Base-by-base conservation (phyloP, 2,888 invertebrate genomes). In the Drosophila hamatofila region DNA sequence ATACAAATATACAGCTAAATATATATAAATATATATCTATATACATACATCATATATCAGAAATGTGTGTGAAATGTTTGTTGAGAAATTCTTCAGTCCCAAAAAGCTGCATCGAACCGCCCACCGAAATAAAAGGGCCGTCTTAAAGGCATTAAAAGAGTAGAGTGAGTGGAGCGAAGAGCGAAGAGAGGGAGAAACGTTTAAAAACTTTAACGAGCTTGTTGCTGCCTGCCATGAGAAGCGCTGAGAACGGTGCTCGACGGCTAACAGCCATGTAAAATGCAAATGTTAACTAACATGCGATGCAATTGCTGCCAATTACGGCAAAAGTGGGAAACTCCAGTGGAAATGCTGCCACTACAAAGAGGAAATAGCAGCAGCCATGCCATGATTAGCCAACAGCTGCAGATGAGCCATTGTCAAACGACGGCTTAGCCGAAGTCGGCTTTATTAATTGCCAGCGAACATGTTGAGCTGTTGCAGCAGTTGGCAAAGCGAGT, bases 221-320 rank as follows among this genome's bases (percentile, higher is more conserved):
- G 27, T 37, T 37, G 21, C 49, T 56, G 35, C 23, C 7, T 16
- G 8, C 42, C 35, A 14, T 46, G 69, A 78, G 69, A 54, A 74
- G 42, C 59, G 51, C 80, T 4, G 46, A 61, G 66, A 57, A 54
- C 11, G 57, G 51, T 52, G 44, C 67, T 3, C 39, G 14, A 51
- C 56, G 23, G 4, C 37, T 27, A 57, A 68, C 57, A 68, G 57
- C 18, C 51, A 58, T 64, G 49, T 68, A 61, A 60, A 68, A 58
- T 60, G 52, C 52, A 67, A 80, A 70, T 75, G 64, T 57, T 69
- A 65, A 25, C 52, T 44, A 65, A 63, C 77, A 76, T 83, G 81
- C 77, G 21, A 86, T 64, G n/a, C n/a, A 18, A 23, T 7, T 37
- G 27, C 9, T 33, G 60, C 23, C 23, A 62, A 70, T 76, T 59